These are phyloP conservation scores for Eupleurogrammus muticus DNA, from an alignment of 2,797 vertebrate species.

Conservation along the genomic window DNA sequence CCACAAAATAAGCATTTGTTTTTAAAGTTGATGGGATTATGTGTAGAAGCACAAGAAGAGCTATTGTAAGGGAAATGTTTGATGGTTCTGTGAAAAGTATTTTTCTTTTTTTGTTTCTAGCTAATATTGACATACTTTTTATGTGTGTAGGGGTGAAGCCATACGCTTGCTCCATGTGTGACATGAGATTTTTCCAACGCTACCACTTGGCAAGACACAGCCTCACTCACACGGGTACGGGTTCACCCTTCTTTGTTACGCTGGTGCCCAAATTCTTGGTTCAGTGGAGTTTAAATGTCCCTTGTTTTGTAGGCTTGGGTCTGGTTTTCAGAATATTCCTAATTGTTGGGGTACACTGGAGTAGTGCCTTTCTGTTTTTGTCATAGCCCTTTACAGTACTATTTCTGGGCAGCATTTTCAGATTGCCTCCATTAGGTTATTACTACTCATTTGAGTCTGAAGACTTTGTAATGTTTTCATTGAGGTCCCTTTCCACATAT, in stretches of 20 bases:
- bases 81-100: conserved; percentile 54
- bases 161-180: conserved; percentile 88
- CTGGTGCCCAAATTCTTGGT: conserved; percentile 52
- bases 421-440: conserved; percentile 1
- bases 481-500: neutral
- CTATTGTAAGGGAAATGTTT: conserved; percentile 50
- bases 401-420: conserved; percentile 23
- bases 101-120: conserved; percentile 59
- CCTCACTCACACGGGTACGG: conserved; percentile 87
- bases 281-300: conserved; percentile 22
- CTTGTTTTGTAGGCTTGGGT: conserved; percentile 12
- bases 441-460: neutral
- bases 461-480: conserved; percentile 3
- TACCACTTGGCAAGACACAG: conserved; percentile 88
- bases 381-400: neutral
- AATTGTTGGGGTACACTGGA: neutral
- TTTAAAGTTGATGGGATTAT: conserved; percentile 10
- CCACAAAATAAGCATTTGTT: conserved; percentile 22
- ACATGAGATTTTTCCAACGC: conserved; percentile 88
- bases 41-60: conserved; percentile 33
- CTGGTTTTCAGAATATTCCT: conserved; percentile 5
- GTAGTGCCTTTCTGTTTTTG: conserved; percentile 9
- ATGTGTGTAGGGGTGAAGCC: conserved; percentile 87
- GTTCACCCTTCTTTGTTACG: conserved; percentile 63
- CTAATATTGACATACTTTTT: conserved; percentile 76